Base-by-base conservation (phyloP, 2,113 vertebrate genomes). In the Lepisosteus oculatus region DNA sequence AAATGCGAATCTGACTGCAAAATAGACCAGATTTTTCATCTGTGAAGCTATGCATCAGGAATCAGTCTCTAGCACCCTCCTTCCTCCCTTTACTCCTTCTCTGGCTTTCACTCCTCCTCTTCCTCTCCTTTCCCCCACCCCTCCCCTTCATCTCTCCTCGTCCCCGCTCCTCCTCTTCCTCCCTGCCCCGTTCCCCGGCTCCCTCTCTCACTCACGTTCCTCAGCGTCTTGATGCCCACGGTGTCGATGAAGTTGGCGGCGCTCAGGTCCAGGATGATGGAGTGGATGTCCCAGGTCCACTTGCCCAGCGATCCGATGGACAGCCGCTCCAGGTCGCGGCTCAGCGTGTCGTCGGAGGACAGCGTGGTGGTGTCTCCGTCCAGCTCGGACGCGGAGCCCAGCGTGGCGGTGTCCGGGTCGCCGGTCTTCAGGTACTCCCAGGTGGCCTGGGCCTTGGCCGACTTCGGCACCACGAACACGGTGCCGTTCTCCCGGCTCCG, bases 221-320 rank as follows among this genome's bases (percentile, higher is more conserved):
- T 95, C 70, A 98, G 76, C 55, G 83, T 94, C 76, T 96, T 97
- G 69, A 95, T 84, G 65, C 92, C 85, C 74, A 96, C 95, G 0
- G 91, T 96, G 81, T 98, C 96, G 76, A 96, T 84, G 0, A 95
- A 98, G 79, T 83, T 95, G 78, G 93, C 85, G 0, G 93, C 57
- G 4, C 91, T 88, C 68, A 98, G 76, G 82, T 99, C 96, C 87
- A 99, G 81, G 81, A 99, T 75, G 51, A 99, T 69, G 0, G 91
- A 83, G 0, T 97, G 90, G 76, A 59, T 59, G 57, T 59, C 57
- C 57, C 57, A 59, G 57, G 9, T 59, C 57, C 57, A 59, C 57
- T 59, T 59, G 5, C 57, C 57, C 57, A 59, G 57, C 11, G 57
- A 59, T 8, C 57, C 57, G 11, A 59, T 2, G 57, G 57, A 59